Conservation (phyloP, 2,888 invertebrate species). For the Endomychus coccineus region DNA sequence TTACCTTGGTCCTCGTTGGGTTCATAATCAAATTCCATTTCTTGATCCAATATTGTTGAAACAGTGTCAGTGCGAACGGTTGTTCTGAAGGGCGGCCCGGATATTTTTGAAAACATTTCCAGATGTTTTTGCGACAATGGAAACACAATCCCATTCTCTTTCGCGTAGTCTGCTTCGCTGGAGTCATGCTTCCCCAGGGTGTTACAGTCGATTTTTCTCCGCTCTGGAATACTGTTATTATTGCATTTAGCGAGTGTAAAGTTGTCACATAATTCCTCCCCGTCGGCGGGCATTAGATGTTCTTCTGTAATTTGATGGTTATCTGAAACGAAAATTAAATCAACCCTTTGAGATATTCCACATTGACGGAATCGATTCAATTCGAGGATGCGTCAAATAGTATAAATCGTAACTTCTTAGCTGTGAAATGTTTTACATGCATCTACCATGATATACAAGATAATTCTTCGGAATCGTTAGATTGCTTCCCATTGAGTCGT, state of each 20-base stretch:
- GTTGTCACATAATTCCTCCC: not conserved
- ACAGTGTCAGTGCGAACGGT: constrained; percentile 39
- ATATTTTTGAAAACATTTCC: constrained; percentile 34
- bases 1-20: constrained; percentile 25
- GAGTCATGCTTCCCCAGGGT: not conserved
- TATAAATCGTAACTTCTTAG: no score
- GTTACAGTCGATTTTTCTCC: not conserved
- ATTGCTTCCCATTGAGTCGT: no score
- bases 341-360: not conserved
- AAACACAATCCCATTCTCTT: constrained; percentile 25
- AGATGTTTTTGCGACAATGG: constrained; percentile 34
- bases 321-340: not conserved
- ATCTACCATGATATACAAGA: no score
- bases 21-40: constrained; percentile 30
- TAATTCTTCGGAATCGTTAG: no score
- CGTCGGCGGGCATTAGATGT: not conserved
- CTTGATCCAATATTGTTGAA: constrained; percentile 39
- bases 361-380: not conserved
- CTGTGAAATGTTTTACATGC: no score
- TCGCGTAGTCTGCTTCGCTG: constrained; percentile 10
- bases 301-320: not conserved
- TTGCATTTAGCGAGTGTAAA: constrained; percentile 11
- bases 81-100: constrained; percentile 23
- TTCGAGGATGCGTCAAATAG: no score
- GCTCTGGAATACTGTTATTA: constrained; percentile 1